phyloP scores from a whole-genome alignment of 2,888 invertebrate genomes.

The Stenodema calcarata region DNA sequence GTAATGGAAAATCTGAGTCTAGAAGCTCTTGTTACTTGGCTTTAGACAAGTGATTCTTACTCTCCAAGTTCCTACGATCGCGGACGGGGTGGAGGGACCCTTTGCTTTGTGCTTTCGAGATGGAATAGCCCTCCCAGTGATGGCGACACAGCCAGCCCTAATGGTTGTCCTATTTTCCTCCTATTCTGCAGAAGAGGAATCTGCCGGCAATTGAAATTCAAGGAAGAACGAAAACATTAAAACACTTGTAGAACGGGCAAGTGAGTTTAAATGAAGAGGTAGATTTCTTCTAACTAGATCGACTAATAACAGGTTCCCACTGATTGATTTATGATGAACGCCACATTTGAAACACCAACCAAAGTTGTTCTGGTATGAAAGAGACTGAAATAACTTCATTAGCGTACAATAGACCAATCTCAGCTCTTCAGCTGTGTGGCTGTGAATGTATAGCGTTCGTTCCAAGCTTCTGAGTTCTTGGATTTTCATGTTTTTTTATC shows the following conservation, averaged over 20 bases:
- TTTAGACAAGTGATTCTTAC: background rate
- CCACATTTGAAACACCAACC: no score
- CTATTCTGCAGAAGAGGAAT: background rate
- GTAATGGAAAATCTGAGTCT: conserved; percentile 3
- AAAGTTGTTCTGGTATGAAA: no score
- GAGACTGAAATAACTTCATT: no score
- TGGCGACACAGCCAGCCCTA: background rate
- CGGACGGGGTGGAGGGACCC: background rate
- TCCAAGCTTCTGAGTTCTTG: no score
- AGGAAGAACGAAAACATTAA: background rate
- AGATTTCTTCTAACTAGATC: background rate
- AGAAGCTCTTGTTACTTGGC: conserved; percentile 23
- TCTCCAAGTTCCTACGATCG: background rate
- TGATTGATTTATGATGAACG: background rate
- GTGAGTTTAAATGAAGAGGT: background rate
- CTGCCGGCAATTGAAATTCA: conserved; percentile 14
- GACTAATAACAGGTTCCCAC: background rate
- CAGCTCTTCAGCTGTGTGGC: no score
- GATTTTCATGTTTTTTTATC: no score
- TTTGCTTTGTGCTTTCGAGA: conserved; percentile 31
- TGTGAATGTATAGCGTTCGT: no score
- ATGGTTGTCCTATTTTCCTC: conserved; percentile 23
- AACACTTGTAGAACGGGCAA: background rate
- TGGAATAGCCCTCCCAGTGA: conserved; percentile 8
- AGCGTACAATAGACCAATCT: no score